A percentile compares a stretch with the other conserved stretches of the same genome.
These are phyloP conservation scores for Colostygia pectinataria DNA, from an alignment of 2,888 invertebrate genomes.

Conservation along the genomic window DNA sequence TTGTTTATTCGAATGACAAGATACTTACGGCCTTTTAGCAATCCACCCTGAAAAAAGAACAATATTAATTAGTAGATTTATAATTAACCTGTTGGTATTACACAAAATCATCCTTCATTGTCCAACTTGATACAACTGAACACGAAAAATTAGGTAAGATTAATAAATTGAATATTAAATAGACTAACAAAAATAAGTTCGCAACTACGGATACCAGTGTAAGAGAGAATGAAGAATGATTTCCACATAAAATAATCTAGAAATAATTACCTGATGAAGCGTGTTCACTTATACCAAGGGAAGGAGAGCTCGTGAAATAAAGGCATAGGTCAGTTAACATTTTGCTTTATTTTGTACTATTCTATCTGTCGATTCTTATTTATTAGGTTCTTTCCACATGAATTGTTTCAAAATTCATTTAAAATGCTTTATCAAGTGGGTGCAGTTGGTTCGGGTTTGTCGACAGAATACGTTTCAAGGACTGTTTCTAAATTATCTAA, in stretches of 20 bases:
- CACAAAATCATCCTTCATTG: conserved; percentile 64
- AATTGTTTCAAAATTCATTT: conserved; percentile 5
- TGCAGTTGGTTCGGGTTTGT: conserved; percentile 48
- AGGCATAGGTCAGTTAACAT: conserved; percentile 27
- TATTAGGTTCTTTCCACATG: neutral
- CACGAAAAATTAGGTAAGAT: conserved; percentile 41
- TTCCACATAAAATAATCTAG: conserved; percentile 23
- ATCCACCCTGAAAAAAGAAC: conserved; percentile 53
- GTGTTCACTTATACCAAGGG: conserved; percentile 64
- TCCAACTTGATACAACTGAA: conserved; percentile 69
- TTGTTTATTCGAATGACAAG: neutral
- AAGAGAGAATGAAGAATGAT: conserved; percentile 73
- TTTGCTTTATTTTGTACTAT: conserved; percentile 48
- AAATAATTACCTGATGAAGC: conserved; percentile 57
- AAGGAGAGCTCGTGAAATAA: conserved; percentile 27
- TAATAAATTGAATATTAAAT: neutral
- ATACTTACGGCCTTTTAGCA: conserved; percentile 47
- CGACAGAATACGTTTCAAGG: conserved; percentile 37
- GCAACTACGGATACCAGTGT: too few relatives aligned
- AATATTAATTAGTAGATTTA: neutral
- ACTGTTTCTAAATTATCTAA: conserved; percentile 52
- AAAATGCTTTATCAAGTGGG: conserved; percentile 26
- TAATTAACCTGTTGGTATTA: too few relatives aligned
- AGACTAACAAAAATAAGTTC: too few relatives aligned
- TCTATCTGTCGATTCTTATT: conserved; percentile 2